Evolutionary conservation across 35 echinoderm and acorn worm genomes (phyloP).

Genomic region (Apostichopus parvimensis): DNA sequence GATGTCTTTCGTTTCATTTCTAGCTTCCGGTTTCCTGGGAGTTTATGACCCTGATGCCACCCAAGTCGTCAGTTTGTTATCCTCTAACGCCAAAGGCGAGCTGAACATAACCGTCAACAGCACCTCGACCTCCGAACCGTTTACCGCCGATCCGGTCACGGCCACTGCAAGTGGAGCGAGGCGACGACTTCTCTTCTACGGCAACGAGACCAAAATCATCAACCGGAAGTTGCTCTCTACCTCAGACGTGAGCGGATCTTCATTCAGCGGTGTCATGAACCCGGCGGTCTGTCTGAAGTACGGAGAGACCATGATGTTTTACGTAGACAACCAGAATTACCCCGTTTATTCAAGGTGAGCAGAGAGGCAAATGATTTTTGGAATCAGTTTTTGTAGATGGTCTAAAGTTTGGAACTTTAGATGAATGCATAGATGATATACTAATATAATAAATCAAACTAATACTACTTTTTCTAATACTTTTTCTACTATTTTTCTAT

Average conservation of each 20-base stretch:
- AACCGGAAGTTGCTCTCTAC: constrained; percentile 59
- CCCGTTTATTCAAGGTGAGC: constrained; percentile 90
- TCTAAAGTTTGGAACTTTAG: too few relatives aligned
- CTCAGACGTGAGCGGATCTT: constrained; percentile 41
- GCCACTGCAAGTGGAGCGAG: constrained; percentile 15
- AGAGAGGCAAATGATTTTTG: neutral
- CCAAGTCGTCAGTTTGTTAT: constrained; percentile 53
- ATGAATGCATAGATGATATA: too few relatives aligned
- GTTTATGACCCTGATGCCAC: constrained; percentile 71
- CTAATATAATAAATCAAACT: too few relatives aligned
- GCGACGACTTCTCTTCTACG: constrained; percentile 31
- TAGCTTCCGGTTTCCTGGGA: constrained; percentile 76
- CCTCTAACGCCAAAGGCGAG: constrained; percentile 74
- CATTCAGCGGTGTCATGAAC: constrained; percentile 74
- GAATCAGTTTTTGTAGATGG: too few relatives aligned
- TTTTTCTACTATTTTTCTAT: too few relatives aligned
- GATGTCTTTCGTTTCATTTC: neutral
- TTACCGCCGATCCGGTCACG: constrained; percentile 13
- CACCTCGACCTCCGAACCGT: neutral
- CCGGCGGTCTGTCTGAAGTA: constrained; percentile 93
- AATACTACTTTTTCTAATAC: too few relatives aligned
- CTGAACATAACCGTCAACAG: constrained; percentile 44
- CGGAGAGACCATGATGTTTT: constrained; percentile 94
- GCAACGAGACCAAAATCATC: constrained; percentile 41
- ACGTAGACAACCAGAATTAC: constrained; percentile 93